Evolutionary conservation across 2,888 invertebrate genomes (phyloP).

Genomic region (Ectemnius continuus): DNA sequence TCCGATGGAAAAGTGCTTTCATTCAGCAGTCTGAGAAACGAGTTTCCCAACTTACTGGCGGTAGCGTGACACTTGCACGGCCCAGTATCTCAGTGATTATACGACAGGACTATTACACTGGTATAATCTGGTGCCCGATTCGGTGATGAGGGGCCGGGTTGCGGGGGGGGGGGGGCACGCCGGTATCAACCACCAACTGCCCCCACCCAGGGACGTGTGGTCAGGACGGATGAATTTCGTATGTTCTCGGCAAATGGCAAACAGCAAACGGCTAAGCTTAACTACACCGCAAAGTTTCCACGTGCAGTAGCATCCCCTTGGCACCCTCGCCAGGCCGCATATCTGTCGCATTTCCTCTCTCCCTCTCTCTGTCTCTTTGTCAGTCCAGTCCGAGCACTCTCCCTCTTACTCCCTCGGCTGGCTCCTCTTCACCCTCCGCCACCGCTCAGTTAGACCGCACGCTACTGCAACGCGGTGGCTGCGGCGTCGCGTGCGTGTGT

Average conservation of each 20-base stretch:
- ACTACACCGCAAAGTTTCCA: constrained; percentile 64
- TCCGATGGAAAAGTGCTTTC: no score
- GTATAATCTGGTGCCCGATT: neutral
- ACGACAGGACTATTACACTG: no score
- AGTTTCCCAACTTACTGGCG: no score
- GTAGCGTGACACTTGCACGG: no score
- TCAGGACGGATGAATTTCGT: constrained; percentile 64
- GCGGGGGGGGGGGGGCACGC: neutral
- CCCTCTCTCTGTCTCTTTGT: constrained; percentile 11
- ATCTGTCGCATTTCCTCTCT: constrained; percentile 13
- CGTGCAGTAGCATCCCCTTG: constrained; percentile 28
- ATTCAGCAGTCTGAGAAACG: no score
- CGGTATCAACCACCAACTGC: neutral
- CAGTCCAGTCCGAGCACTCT: neutral
- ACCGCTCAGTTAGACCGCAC: constrained; percentile 40
- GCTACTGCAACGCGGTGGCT: constrained; percentile 51
- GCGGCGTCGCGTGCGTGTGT: constrained; percentile 60
- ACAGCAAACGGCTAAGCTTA: constrained; percentile 60
- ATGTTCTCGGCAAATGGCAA: constrained; percentile 62
- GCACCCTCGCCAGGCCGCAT: constrained; percentile 15
- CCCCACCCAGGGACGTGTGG: constrained; percentile 59
- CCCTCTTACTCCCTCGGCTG: neutral
- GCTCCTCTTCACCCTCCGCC: constrained; percentile 26
- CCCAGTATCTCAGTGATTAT: no score
- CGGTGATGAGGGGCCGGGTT: neutral